These are phyloP conservation scores for Plecturocebus donacophilus DNA, from an alignment of 2,113 vertebrate species.

Conservation along the genomic window DNA sequence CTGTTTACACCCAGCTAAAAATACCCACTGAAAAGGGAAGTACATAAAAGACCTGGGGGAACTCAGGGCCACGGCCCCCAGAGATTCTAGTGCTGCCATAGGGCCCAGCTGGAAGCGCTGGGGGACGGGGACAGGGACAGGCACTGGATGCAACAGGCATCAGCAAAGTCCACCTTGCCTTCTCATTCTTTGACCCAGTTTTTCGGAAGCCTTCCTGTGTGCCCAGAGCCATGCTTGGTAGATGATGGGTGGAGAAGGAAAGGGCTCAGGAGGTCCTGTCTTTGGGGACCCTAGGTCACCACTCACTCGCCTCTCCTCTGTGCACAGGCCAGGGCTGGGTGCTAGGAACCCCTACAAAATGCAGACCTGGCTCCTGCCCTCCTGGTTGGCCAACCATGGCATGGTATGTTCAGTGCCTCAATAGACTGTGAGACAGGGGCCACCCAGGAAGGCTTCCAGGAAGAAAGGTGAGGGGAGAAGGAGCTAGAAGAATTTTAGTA, in stretches of 20 bases:
- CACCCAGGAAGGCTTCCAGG: background rate
- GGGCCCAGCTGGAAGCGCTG: constrained; percentile 10
- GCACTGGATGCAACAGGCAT: background rate
- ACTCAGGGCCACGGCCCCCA: background rate
- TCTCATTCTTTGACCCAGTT: background rate
- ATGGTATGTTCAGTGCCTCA: background rate
- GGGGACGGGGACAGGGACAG: background rate
- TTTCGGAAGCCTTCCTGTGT: background rate
- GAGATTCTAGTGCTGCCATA: constrained; percentile 33
- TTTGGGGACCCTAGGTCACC: background rate
- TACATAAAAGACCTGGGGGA: constrained; percentile 62
- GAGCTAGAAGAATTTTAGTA: background rate
- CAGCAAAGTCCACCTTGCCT: background rate
- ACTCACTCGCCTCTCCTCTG: background rate
- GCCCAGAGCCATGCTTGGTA: background rate
- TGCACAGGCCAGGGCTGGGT: background rate
- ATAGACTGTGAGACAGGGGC: background rate
- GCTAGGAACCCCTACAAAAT: background rate
- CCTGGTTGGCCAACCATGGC: background rate
- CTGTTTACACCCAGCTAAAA: constrained; percentile 76
- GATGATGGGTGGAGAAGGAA: background rate
- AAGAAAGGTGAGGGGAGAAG: background rate
- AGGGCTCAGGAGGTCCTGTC: background rate
- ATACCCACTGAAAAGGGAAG: constrained; percentile 79
- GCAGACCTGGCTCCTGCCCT: background rate